Evolutionary conservation across 2,888 invertebrate genomes (phyloP).

Genomic region (Atethmia centrago): DNA sequence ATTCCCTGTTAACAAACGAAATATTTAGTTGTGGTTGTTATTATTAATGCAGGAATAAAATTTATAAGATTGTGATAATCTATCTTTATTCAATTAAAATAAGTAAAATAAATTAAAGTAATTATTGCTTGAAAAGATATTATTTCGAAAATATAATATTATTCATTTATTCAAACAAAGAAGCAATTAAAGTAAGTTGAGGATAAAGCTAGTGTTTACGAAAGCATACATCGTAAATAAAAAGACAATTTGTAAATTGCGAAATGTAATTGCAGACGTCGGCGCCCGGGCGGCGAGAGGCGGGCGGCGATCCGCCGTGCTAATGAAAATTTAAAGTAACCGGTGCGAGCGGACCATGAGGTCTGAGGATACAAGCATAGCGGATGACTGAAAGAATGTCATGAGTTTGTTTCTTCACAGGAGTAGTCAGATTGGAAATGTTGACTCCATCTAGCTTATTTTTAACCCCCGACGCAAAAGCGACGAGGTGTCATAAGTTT

Average conservation of each 20-base stretch:
- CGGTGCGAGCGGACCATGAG: slow-evolving; percentile 72
- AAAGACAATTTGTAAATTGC: slow-evolving; percentile 85
- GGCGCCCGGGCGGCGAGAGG: slow-evolving; percentile 56
- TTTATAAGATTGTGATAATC: background rate
- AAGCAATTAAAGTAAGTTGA: slow-evolving; percentile 51
- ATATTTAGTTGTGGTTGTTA: background rate
- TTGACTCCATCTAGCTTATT: too few species aligned
- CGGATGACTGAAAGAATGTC: slow-evolving; percentile 15
- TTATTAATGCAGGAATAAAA: background rate
- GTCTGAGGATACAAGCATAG: slow-evolving; percentile 60
- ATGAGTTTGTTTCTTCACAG: background rate
- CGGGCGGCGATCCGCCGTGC: slow-evolving; percentile 67
- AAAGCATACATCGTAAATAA: slow-evolving; percentile 77
- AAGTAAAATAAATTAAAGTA: background rate
- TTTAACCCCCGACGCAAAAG: too few species aligned
- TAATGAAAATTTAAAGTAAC: slow-evolving; percentile 89
- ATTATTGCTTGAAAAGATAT: background rate
- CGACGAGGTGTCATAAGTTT: too few species aligned
- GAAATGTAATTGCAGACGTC: slow-evolving; percentile 84
- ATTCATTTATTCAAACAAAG: slow-evolving; percentile 27
- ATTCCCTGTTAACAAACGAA: background rate
- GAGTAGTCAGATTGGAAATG: too few species aligned
- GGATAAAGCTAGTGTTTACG: slow-evolving; percentile 60
- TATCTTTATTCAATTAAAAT: background rate
- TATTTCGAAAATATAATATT: background rate